Evolutionary conservation across 2,797 vertebrate genomes (phyloP).

Genomic region (Gymnocypris eckloni): DNA sequence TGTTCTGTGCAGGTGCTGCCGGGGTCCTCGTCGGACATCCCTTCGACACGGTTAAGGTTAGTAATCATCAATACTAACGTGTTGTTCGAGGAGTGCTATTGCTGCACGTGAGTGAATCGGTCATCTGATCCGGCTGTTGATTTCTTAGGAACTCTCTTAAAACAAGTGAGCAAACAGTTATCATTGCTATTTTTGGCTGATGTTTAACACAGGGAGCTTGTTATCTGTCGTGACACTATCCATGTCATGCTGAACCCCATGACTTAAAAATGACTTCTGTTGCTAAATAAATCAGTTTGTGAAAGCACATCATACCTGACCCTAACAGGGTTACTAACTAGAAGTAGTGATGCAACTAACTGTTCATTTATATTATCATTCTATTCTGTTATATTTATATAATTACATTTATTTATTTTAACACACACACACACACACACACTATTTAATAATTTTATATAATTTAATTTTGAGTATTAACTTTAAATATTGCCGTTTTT

Average conservation of each 20-base stretch:
- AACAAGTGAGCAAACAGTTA: background rate
- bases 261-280: background rate
- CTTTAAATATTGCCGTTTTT: background rate
- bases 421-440: no score
- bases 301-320: background rate
- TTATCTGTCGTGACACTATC: background rate
- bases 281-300: background rate
- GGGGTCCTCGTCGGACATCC: constrained; percentile 98
- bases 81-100: background rate
- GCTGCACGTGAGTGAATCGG: background rate
- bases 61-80: constrained; percentile 48
- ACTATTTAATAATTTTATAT: background rate
- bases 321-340: background rate
- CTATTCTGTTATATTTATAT: no score
- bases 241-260: constrained; percentile 18
- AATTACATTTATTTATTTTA: no score
- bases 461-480: background rate
- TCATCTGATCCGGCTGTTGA: background rate
- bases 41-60: constrained; percentile 97
- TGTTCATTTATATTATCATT: background rate
- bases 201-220: background rate
- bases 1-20: constrained; percentile 85
- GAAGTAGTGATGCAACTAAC: background rate
- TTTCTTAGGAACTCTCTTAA: background rate
- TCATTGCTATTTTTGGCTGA: constrained; percentile 12